Evolutionary conservation across 2,888 invertebrate species (phyloP).

Genomic region (Epicampocera succincta): DNA sequence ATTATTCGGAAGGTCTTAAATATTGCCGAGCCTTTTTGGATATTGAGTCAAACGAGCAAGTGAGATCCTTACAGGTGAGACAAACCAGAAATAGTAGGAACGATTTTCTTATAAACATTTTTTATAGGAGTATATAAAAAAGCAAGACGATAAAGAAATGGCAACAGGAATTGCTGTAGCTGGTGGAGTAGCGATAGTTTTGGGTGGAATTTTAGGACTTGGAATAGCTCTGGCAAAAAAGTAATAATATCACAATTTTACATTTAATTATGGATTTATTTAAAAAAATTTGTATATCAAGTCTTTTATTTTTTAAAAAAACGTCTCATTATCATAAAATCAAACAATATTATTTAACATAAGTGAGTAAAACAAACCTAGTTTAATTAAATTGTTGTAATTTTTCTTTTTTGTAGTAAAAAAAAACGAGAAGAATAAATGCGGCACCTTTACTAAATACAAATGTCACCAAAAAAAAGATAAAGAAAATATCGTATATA

Average conservation of each 20-base stretch:
- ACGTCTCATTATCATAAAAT: neutral
- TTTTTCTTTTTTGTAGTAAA: constrained; percentile 75
- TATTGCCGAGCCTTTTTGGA: constrained; percentile 91
- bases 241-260: constrained; percentile 75
- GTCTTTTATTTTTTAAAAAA: constrained; percentile 26
- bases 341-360: constrained; percentile 16
- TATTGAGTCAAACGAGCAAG: constrained; percentile 95
- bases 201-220: constrained; percentile 91
- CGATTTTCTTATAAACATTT: neutral
- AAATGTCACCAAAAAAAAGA: constrained; percentile 2
- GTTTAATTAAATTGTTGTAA: constrained; percentile 33
- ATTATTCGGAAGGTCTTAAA: constrained; percentile 91
- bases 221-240: constrained; percentile 89
- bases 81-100: no score
- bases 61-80: constrained; percentile 87
- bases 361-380: neutral
- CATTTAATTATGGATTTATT: constrained; percentile 31
- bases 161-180: constrained; percentile 94
- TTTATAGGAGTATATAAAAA: constrained; percentile 88
- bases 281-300: constrained; percentile 14
- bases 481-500: no score
- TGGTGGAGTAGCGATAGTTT: constrained; percentile 92
- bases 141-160: constrained; percentile 95
- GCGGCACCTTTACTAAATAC: constrained; percentile 47
- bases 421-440: constrained; percentile 77